These are phyloP conservation scores for Crocidura indochinensis DNA, from an alignment of 2,797 vertebrate genomes.

Conservation along the genomic window DNA sequence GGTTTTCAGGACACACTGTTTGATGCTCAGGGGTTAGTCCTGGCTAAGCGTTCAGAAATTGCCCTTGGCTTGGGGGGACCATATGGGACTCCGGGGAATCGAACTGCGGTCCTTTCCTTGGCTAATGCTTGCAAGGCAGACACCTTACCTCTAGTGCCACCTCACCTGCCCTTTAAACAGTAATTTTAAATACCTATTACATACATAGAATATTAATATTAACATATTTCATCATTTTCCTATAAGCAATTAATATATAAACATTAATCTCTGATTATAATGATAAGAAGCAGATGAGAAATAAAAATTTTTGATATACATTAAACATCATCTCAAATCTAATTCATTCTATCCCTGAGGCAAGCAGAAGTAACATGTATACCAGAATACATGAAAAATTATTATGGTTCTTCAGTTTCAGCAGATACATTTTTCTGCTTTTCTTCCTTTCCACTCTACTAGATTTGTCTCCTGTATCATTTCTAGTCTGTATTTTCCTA, in stretches of 20 bases:
- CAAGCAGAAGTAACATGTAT: background rate
- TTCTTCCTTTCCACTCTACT: constrained; percentile 1
- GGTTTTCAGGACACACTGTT: no score
- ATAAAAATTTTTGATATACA: background rate
- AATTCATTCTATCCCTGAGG: background rate
- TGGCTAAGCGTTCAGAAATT: no score
- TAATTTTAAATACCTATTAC: no score
- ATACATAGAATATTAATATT: no score
- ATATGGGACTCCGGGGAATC: no score
- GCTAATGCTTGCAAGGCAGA: no score
- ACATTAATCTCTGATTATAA: background rate
- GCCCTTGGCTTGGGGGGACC: no score
- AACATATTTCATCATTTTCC: no score
- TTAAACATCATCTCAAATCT: background rate
- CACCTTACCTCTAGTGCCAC: no score
- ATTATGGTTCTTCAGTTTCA: background rate
- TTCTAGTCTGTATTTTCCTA: constrained; percentile 8
- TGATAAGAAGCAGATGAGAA: background rate
- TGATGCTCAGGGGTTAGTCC: no score
- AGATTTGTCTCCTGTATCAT: background rate
- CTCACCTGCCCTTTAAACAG: no score
- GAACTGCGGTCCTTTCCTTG: no score
- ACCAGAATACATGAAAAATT: background rate
- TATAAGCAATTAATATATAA: background rate
- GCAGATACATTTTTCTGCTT: background rate